Percentiles rank a stretch among this genome's conserved stretches.
These are phyloP conservation scores for Triplophysa dalaica DNA, from an alignment of 2,113 vertebrate genomes.

Conservation along the genomic window DNA sequence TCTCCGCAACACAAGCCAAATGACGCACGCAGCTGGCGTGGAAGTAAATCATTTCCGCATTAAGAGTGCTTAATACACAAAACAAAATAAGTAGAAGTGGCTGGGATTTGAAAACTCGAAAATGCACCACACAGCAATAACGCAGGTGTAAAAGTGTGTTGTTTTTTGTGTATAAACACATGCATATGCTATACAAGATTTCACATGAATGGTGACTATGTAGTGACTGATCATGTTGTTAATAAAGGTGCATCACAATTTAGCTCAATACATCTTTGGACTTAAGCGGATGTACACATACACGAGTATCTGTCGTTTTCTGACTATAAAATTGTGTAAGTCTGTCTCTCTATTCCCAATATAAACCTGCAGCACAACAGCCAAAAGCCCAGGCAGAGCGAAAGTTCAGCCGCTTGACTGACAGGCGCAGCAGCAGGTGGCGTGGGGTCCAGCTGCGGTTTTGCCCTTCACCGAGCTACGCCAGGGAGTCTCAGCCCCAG, in stretches of 20 bases:
- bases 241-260: too few relatives aligned
- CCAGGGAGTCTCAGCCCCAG: conserved; percentile 47
- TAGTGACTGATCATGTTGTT: too few relatives aligned
- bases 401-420: conserved; percentile 56
- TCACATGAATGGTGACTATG: too few relatives aligned
- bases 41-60: conserved; percentile 26
- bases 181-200: too few relatives aligned
- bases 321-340: not conserved
- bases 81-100: conserved; percentile 14
- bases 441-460: conserved; percentile 60
- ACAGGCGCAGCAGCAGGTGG: conserved; percentile 56
- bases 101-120: not conserved
- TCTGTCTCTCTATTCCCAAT: not conserved
- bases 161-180: too few relatives aligned
- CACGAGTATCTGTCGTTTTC: too few relatives aligned
- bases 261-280: too few relatives aligned
- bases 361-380: conserved; percentile 28
- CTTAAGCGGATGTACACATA: too few relatives aligned
- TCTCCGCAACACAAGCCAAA: conserved; percentile 46
- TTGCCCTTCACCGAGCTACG: conserved; percentile 63
- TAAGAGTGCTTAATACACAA: conserved; percentile 27
- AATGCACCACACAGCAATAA: not conserved
- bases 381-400: conserved; percentile 3
- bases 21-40: not conserved
- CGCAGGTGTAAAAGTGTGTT: too few relatives aligned